Conservation (phyloP, 2,888 invertebrate genomes). For the Polymixis flavicincta region DNA sequence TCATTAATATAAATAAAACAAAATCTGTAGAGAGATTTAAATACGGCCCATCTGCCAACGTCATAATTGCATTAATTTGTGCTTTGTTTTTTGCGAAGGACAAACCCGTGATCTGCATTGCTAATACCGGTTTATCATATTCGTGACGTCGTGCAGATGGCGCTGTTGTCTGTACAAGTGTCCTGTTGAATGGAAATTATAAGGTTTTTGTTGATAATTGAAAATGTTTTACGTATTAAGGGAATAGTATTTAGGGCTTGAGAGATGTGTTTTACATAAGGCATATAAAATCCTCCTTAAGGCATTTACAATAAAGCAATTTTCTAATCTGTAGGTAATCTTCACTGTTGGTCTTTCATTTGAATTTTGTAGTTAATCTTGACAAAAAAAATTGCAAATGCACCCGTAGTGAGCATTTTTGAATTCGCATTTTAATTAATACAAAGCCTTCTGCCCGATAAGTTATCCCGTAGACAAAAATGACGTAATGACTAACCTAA, state of each 20-base stretch:
- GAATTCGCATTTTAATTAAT: neutral
- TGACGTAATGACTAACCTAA: neutral
- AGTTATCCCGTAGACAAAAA: too few relatives aligned
- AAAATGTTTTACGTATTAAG: slow-evolving; percentile 28
- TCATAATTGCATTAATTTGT: slow-evolving; percentile 75
- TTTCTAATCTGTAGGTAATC: neutral
- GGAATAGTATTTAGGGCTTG: neutral
- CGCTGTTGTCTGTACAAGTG: slow-evolving; percentile 67
- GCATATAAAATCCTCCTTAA: neutral
- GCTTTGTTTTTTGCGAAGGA: slow-evolving; percentile 73
- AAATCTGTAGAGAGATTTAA: slow-evolving; percentile 57
- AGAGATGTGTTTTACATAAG: neutral
- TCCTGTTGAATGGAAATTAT: slow-evolving; percentile 51
- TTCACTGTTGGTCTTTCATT: neutral
- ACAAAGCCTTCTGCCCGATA: neutral
- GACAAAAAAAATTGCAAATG: neutral
- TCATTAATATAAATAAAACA: slow-evolving; percentile 58
- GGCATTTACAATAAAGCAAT: neutral
- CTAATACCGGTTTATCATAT: slow-evolving; percentile 73
- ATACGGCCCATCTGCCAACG: slow-evolving; percentile 67
- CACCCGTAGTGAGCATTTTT: neutral
- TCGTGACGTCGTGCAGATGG: slow-evolving; percentile 68
- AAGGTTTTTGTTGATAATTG: slow-evolving; percentile 49
- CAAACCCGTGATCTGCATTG: slow-evolving; percentile 72
- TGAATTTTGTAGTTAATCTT: neutral